Evolutionary conservation across 2,797 vertebrate genomes (phyloP), one percentile per base, ranked within the genome.

Genomic region (Babyrousa celebensis): DNA sequence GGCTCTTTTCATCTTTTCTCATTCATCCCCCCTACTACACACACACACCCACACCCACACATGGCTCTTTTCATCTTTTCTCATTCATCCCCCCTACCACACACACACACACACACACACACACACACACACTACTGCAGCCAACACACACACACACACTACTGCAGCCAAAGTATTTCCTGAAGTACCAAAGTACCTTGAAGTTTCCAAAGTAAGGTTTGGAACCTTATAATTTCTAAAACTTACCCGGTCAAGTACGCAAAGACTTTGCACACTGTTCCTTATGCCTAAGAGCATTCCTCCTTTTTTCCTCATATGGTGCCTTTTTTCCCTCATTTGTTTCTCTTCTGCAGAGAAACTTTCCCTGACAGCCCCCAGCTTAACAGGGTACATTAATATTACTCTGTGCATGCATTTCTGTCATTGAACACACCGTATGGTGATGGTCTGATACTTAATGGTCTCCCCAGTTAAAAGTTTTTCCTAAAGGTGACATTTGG

Each of bases 261-360:
- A 63, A 52, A 86, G 12, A 86, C 40, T 86, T 89, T 15, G 74
- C 17, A 58, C 6, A 14, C 54, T 82, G 40, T 87, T 70, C 12
- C 82, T 32, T 67, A 48, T 91, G 63, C 36, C 36, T 72, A 29
- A 56, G 48, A 91, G 23, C 23, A 52, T 43, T 90, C 4, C n/a
- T 71, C 9, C 32, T 12, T 77, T 52, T 58, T 71, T n/a, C 62
- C 54, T 63, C 5, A 54, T 62, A 68, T 36, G 12, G 7, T 48
- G 43, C 80, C 20, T 60, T 80, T 71, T 77, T 72, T 80, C 43
- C 43, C 43, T 58, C 54, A 36, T 85, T 90, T 71, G 29, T 84
- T 87, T 89, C 18, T 36, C 21, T 89, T 96, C 58, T 54, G 70
- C 52, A 78, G 36, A 60, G 40, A 89, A 56, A 71, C 48, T 74